phyloP scores from a whole-genome alignment of 2,888 invertebrate species.

The Ophion obscuratus region DNA sequence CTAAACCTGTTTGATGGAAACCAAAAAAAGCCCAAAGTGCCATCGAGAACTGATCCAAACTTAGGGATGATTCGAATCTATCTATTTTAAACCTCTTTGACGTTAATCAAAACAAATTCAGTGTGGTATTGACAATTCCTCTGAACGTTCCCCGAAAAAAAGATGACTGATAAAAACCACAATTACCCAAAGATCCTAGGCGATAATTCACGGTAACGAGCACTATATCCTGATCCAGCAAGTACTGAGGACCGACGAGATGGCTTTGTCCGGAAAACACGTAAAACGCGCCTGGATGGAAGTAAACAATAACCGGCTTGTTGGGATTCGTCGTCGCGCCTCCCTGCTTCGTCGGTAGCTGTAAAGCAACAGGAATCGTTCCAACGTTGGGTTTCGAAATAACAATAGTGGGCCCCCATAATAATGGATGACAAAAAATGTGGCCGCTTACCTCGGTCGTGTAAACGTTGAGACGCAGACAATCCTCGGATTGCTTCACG shows the following conservation, averaged over 20 bases:
- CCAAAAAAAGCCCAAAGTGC: neutral
- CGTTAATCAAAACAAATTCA: too few species aligned
- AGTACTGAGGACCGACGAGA: slow-evolving; percentile 86
- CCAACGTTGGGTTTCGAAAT: neutral
- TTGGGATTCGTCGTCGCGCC: neutral
- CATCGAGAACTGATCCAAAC: too few species aligned
- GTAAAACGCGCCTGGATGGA: slow-evolving; percentile 89
- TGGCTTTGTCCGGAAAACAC: slow-evolving; percentile 86
- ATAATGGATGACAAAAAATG: neutral
- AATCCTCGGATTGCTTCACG: slow-evolving; percentile 86
- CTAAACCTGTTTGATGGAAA: too few species aligned
- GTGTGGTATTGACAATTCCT: too few species aligned
- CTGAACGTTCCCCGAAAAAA: neutral
- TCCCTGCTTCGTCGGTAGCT: slow-evolving; percentile 47
- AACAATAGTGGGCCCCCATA: too few species aligned
- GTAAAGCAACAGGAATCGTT: too few species aligned
- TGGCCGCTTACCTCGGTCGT: slow-evolving; percentile 83
- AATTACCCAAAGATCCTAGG: slow-evolving; percentile 85
- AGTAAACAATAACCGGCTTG: slow-evolving; percentile 87
- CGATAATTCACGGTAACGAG: slow-evolving; percentile 89
- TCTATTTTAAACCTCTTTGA: too few species aligned
- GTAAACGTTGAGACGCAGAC: slow-evolving; percentile 88
- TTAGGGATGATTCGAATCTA: too few species aligned
- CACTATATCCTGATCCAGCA: slow-evolving; percentile 88
- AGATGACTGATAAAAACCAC: neutral